These are phyloP conservation scores for Pocillopora meandrina DNA, from an alignment of 92 coral and sea anemone species.

Conservation along the genomic window DNA sequence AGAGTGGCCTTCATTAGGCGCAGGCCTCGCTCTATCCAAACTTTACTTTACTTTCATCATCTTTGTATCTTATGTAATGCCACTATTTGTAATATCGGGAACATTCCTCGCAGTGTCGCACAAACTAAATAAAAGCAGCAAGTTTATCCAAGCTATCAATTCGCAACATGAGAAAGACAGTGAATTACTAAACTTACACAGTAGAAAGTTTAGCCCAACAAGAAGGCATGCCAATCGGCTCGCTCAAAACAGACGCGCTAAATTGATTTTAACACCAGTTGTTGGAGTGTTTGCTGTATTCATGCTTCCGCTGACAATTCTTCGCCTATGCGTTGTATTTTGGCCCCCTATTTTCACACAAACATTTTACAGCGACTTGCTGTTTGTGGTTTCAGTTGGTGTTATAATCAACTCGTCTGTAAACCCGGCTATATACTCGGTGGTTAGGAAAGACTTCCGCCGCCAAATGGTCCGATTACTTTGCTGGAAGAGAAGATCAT, in stretches of 20 bases:
- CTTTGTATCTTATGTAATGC: neutral
- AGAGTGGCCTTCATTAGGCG: neutral
- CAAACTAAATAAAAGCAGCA: neutral
- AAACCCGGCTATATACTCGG: neutral
- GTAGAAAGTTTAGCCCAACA: neutral
- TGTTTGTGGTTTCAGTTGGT: neutral
- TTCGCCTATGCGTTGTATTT: neutral
- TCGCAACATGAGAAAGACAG: neutral
- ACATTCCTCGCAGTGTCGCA: neutral
- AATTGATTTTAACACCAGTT: neutral
- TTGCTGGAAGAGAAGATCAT: neutral
- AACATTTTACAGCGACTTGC: neutral
- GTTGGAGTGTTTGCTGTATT: neutral
- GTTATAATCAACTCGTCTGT: conserved; percentile 2
- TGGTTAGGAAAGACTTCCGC: neutral
- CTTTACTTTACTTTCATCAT: neutral
- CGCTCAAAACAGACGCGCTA: conserved; percentile 1
- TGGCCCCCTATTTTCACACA: neutral
- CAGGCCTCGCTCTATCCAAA: neutral
- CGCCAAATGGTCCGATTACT: neutral
- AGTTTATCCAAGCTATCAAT: neutral
- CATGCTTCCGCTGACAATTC: neutral
- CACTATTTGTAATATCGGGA: neutral
- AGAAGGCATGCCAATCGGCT: neutral
- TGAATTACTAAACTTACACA: neutral